Conservation (phyloP, 2,888 invertebrate genomes). For the Drosophila monieri region DNA sequence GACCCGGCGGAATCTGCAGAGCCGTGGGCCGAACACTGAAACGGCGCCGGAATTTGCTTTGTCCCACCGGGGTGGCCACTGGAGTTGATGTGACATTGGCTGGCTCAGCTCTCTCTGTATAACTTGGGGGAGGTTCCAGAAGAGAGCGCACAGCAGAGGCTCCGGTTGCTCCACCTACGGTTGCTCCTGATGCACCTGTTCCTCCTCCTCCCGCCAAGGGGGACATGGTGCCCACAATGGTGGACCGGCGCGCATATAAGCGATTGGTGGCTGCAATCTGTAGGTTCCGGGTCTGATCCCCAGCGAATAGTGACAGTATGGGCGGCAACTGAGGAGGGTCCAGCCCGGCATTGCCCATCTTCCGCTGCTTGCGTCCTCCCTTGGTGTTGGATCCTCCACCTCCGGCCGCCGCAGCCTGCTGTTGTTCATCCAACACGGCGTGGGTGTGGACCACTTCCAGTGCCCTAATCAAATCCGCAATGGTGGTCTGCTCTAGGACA, state of each 20-base stretch:
- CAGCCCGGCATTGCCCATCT: slow-evolving; percentile 85
- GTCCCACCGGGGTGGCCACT: slow-evolving; percentile 4
- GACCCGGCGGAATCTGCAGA: slow-evolving; percentile 82
- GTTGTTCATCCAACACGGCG: slow-evolving; percentile 82
- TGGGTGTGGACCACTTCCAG: slow-evolving; percentile 88
- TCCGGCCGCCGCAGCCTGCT: slow-evolving; percentile 31
- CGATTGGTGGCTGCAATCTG: slow-evolving; percentile 78
- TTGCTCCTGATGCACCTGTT: background rate
- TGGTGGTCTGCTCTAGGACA: slow-evolving; percentile 91
- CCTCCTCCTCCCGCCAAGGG: slow-evolving; percentile 32
- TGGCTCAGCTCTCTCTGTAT: slow-evolving; percentile 64
- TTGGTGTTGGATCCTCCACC: slow-evolving; percentile 39
- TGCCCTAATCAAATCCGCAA: slow-evolving; percentile 92
- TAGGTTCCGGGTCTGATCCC: slow-evolving; percentile 69
- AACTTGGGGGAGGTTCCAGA: slow-evolving; percentile 81
- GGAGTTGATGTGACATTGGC: background rate
- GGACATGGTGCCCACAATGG: slow-evolving; percentile 80
- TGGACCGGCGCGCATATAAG: slow-evolving; percentile 80
- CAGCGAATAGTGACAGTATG: slow-evolving; percentile 84
- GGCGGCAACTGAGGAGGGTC: slow-evolving; percentile 84
- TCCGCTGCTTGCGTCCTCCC: slow-evolving; percentile 82
- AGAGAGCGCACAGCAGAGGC: slow-evolving; percentile 53
- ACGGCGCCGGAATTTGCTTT: slow-evolving; percentile 81
- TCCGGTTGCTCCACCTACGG: background rate
- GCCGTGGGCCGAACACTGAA: slow-evolving; percentile 83